Evolutionary conservation across 2,113 vertebrate genomes (phyloP).

Genomic region (Centropus unirufus): DNA sequence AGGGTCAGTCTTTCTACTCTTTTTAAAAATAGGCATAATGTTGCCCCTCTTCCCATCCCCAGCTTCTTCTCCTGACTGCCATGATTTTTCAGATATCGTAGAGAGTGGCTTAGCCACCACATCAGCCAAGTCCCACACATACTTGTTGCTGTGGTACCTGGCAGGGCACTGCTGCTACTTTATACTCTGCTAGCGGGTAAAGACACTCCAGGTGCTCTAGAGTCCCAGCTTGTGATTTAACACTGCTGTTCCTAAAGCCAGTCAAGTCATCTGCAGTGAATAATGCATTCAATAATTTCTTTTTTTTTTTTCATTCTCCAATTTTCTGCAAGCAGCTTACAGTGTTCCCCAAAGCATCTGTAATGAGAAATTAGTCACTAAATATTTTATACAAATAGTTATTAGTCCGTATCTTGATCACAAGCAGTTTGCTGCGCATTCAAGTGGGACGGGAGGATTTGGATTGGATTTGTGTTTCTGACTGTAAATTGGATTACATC

Average conservation of each 20-base stretch:
- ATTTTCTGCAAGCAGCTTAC: constrained; percentile 24
- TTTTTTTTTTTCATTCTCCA: not conserved
- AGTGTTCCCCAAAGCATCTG: not conserved
- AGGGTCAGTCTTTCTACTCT: no score
- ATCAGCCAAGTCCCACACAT: no score
- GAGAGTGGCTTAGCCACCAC: no score
- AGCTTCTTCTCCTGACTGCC: no score
- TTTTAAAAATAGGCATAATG: no score
- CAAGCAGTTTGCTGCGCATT: not conserved
- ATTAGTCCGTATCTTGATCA: constrained; percentile 6
- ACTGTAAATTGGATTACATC: not conserved
- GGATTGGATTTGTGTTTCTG: not conserved
- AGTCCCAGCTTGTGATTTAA: not conserved
- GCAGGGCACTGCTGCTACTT: not conserved
- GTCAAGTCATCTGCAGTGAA: not conserved
- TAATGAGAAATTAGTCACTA: constrained; percentile 35
- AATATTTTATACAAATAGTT: constrained; percentile 57
- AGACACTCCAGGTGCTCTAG: not conserved
- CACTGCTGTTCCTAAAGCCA: not conserved
- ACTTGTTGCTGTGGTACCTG: not conserved
- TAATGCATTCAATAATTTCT: not conserved
- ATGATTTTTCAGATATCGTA: no score
- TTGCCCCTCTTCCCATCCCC: no score
- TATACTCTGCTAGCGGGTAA: not conserved
- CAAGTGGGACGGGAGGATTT: not conserved